Evolutionary conservation across 2,888 invertebrate species (phyloP).

Genomic region (Xylota segnis): DNA sequence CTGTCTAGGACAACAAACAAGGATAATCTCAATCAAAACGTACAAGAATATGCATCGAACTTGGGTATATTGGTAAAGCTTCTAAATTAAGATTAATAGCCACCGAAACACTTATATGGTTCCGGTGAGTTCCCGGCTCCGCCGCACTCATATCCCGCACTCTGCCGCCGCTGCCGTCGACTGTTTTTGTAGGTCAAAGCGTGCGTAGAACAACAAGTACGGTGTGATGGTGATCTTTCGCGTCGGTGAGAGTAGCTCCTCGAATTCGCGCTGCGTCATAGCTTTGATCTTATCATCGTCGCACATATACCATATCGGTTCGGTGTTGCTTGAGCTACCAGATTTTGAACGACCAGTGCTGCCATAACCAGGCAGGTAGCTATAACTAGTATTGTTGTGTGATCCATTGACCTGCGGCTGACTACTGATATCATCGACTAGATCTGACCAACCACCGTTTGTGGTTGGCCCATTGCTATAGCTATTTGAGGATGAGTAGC

Average conservation of each 20-base stretch:
- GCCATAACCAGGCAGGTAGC: slow-evolving; percentile 81
- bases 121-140: slow-evolving; percentile 57
- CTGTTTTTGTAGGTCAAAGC: slow-evolving; percentile 85
- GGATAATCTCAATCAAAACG: slow-evolving; percentile 54
- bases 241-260: slow-evolving; percentile 90
- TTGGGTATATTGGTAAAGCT: slow-evolving; percentile 68
- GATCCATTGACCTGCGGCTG: slow-evolving; percentile 67
- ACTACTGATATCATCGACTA: slow-evolving; percentile 75
- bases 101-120: slow-evolving; percentile 63
- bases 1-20: slow-evolving; percentile 56
- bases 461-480: slow-evolving; percentile 81
- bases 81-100: slow-evolving; percentile 53
- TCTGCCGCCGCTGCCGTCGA: slow-evolving; percentile 41
- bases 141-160: slow-evolving; percentile 63
- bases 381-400: slow-evolving; percentile 76
- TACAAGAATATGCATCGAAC: slow-evolving; percentile 36
- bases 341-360: slow-evolving; percentile 81
- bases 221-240: slow-evolving; percentile 93
- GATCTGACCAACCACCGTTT: slow-evolving; percentile 79
- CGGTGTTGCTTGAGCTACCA: slow-evolving; percentile 77
- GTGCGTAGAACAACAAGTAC: slow-evolving; percentile 93
- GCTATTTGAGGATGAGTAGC: slow-evolving; percentile 77
- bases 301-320: slow-evolving; percentile 92
- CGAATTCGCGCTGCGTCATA: slow-evolving; percentile 91
- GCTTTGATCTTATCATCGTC: slow-evolving; percentile 94